phyloP scores from a whole-genome alignment of 1,140 invertebrate genomes.

The Onthophagus taurus region DNA sequence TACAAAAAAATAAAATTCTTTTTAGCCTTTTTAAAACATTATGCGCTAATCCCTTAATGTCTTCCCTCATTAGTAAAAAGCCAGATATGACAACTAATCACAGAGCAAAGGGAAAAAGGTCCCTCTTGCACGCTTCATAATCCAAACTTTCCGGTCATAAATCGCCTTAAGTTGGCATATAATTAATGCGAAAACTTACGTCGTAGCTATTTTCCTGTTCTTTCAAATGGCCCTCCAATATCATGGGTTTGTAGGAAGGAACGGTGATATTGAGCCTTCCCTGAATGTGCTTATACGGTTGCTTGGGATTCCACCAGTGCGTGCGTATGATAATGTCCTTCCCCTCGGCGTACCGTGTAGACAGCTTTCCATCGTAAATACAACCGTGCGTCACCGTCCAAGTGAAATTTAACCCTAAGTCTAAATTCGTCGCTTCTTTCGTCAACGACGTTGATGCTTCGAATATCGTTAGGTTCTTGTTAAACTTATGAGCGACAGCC shows the following conservation, averaged over 20 bases:
- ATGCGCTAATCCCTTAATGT: no score
- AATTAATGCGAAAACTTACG: slow-evolving; percentile 35
- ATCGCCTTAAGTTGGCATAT: no score
- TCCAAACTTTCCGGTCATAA: no score
- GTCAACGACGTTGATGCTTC: slow-evolving; percentile 34
- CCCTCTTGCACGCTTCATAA: no score
- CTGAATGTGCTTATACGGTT: slow-evolving; percentile 46
- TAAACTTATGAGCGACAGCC: slow-evolving; percentile 45
- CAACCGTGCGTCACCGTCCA: no score
- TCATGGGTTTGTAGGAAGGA: slow-evolving; percentile 51
- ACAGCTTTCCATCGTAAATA: no score
- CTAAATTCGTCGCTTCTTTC: slow-evolving; percentile 36
- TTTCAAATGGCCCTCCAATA: slow-evolving; percentile 43
- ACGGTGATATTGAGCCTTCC: slow-evolving; percentile 50
- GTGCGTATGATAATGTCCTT: slow-evolving; percentile 50
- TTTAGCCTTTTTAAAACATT: no score
- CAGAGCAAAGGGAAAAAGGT: slow-evolving; percentile 12
- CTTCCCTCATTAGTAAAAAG: slow-evolving; percentile 16
- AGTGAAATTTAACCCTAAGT: no score
- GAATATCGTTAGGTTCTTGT: no score
- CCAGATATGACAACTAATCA: slow-evolving; percentile 19
- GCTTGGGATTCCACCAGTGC: slow-evolving; percentile 44
- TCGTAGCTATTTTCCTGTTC: slow-evolving; percentile 51
- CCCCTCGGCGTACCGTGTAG: slow-evolving; percentile 37
- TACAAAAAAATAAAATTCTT: not conserved